phyloP scores from a whole-genome alignment of 2,797 vertebrate genomes.

The Thripadectes ignobilis region DNA sequence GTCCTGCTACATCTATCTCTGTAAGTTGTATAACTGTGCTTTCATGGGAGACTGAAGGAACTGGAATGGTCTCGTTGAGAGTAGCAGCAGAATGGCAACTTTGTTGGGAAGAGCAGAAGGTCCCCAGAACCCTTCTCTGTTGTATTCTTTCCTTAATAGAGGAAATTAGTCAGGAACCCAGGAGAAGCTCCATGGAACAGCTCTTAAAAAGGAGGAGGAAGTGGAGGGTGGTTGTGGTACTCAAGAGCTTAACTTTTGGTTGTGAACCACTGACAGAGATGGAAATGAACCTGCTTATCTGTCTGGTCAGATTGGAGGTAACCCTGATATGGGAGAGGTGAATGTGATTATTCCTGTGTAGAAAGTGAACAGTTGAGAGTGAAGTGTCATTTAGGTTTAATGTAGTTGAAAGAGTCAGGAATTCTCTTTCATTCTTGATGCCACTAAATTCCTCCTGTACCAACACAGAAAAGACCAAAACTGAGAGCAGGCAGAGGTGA shows the following conservation, averaged over 20 bases:
- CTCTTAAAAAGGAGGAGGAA: not conserved
- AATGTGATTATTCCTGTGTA: not conserved
- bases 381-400: not conserved
- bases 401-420: not conserved
- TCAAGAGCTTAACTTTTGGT: not conserved
- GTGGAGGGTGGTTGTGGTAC: not conserved
- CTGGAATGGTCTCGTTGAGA: not conserved
- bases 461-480: not conserved
- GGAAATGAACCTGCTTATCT: not conserved
- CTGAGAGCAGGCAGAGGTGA: not conserved
- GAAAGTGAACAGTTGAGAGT: not conserved
- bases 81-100: not conserved
- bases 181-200: not conserved
- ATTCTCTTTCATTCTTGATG: not conserved
- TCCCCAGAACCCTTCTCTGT: not conserved
- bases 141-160: not conserved
- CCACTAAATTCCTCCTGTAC: not conserved
- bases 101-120: not conserved
- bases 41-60: not conserved
- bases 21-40: not conserved
- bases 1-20: not conserved
- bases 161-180: not conserved
- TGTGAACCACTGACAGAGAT: not conserved
- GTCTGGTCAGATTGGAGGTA: not conserved
- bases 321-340: not conserved